A percentile compares a stretch with the other conserved stretches of the same genome.
phyloP scores from a whole-genome alignment of 1,140 invertebrate species.

The Drosophila funebris region DNA sequence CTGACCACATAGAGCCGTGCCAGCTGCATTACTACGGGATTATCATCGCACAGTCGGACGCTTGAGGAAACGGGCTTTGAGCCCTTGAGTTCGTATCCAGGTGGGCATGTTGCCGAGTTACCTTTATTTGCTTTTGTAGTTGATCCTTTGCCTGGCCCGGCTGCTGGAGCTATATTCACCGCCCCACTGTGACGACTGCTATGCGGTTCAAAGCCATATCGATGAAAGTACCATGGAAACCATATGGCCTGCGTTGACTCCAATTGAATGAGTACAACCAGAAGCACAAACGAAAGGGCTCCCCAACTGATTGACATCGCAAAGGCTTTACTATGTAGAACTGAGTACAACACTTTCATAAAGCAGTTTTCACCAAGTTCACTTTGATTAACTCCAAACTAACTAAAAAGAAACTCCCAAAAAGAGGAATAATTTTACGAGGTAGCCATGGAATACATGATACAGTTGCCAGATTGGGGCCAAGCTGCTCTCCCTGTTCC shows the following conservation, averaged over 20 bases:
- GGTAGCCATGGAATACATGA: no score
- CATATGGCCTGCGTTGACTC: slow-evolving; percentile 37
- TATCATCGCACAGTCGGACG: slow-evolving; percentile 62
- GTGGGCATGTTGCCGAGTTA: slow-evolving; percentile 40
- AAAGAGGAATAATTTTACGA: no score
- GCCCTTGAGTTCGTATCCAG: slow-evolving; percentile 48
- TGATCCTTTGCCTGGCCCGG: not conserved
- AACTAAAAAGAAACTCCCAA: no score
- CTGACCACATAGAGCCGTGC: slow-evolving; percentile 72
- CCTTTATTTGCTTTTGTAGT: not conserved
- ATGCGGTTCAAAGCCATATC: slow-evolving; percentile 47
- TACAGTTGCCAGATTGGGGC: no score
- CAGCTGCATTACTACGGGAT: slow-evolving; percentile 70
- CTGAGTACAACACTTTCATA: not conserved
- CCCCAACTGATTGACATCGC: slow-evolving; percentile 30
- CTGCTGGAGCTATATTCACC: not conserved
- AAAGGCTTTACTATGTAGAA: not conserved
- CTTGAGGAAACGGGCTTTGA: not conserved
- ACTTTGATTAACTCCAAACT: slow-evolving; percentile 6
- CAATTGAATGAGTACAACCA: slow-evolving; percentile 21
- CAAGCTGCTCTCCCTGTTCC: no score
- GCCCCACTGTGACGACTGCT: slow-evolving; percentile 17
- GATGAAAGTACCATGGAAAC: slow-evolving; percentile 71
- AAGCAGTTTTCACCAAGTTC: slow-evolving; percentile 6
- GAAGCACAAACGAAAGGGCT: not conserved